Percentiles rank a stretch among this genome's conserved stretches.
Conservation (phyloP, 2,113 vertebrate species). For the Neolamprologus tretocephalus region DNA sequence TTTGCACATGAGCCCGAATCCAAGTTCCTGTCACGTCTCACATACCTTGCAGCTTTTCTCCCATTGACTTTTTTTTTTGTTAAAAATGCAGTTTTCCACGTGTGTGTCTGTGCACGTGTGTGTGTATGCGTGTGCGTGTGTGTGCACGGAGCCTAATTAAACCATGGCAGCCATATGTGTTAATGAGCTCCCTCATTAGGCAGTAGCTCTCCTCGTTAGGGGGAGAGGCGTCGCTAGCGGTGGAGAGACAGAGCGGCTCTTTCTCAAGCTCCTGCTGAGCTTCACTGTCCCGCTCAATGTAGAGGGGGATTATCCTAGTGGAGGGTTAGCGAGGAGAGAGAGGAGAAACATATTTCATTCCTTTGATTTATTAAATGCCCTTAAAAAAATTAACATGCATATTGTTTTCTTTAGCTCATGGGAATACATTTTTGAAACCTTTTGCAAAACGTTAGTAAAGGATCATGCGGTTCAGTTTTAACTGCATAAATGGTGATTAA, state of each 20-base stretch:
- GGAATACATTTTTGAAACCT: background rate
- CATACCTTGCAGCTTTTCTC: background rate
- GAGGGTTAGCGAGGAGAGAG: background rate
- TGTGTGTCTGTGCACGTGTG: background rate
- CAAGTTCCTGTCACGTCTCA: background rate
- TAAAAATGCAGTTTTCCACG: background rate
- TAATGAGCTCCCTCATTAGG: constrained; percentile 87
- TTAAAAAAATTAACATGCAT: background rate
- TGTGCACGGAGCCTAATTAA: constrained; percentile 80
- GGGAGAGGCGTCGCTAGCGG: constrained; percentile 57
- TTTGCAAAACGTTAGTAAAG: background rate
- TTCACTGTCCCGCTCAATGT: constrained; percentile 58
- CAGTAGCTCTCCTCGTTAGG: constrained; percentile 80
- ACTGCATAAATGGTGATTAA: background rate
- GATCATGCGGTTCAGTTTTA: background rate
- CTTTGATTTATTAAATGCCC: background rate
- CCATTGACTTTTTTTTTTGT: background rate
- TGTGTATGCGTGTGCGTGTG: background rate
- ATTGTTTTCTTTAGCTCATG: background rate
- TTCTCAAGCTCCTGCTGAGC: constrained; percentile 66
- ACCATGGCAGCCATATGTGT: constrained; percentile 80
- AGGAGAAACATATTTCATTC: background rate
- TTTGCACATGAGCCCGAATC: background rate
- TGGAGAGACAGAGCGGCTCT: constrained; percentile 41
- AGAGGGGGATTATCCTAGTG: constrained; percentile 36